phyloP scores from a whole-genome alignment of 2,888 invertebrate species.

The Parthenolecanium corni region DNA sequence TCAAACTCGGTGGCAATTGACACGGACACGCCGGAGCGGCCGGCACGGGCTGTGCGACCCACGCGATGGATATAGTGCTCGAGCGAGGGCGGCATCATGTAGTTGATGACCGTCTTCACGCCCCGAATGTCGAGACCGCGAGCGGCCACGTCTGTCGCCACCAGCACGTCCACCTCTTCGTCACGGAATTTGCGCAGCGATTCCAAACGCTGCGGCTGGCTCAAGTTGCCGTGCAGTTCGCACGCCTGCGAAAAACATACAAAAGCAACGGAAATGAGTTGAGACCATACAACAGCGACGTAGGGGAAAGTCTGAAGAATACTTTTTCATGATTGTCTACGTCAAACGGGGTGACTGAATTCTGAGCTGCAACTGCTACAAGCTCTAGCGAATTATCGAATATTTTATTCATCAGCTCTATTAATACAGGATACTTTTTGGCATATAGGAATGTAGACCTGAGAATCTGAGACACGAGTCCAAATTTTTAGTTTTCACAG shows the following conservation, averaged over 20 bases:
- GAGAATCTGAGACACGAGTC: too few relatives aligned
- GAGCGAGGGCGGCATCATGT: conserved; percentile 83
- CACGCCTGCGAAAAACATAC: conserved; percentile 43
- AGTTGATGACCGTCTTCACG: conserved; percentile 93
- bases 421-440: too few relatives aligned
- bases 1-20: conserved; percentile 91
- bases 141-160: conserved; percentile 89
- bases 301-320: too few relatives aligned
- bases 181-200: conserved; percentile 79
- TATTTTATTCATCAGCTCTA: too few relatives aligned
- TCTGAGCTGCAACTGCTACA: too few relatives aligned
- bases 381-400: too few relatives aligned
- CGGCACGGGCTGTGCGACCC: conserved; percentile 92
- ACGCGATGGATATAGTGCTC: conserved; percentile 96
- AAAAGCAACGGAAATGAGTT: background rate
- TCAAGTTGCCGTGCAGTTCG: conserved; percentile 90
- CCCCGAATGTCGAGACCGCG: conserved; percentile 93
- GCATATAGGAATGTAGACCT: too few relatives aligned
- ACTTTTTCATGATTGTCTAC: too few relatives aligned
- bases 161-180: conserved; percentile 69
- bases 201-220: conserved; percentile 89
- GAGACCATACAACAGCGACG: background rate
- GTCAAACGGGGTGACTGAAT: too few relatives aligned
- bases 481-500: too few relatives aligned
- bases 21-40: conserved; percentile 83